A percentile compares a stretch with the other conserved stretches of the same genome.
Conservation (phyloP, 2,888 invertebrate genomes). For the Mystacides longicornis region DNA sequence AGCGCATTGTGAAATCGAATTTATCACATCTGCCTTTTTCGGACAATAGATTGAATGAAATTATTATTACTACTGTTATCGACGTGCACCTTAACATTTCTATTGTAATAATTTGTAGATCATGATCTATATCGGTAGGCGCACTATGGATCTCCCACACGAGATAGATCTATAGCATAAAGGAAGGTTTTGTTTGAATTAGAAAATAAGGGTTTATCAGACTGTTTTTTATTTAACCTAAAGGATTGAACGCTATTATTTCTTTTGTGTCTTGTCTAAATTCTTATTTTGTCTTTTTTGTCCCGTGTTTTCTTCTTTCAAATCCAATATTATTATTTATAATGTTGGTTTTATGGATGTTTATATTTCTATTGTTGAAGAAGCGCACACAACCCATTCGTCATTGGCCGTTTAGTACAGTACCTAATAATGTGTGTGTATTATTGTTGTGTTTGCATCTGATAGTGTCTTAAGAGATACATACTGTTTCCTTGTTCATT, state of each 20-base stretch:
- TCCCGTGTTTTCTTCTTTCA: constrained; percentile 2
- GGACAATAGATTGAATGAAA: constrained; percentile 12
- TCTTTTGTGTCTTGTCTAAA: constrained; percentile 23
- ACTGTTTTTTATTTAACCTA: constrained; percentile 13
- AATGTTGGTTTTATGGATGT: neutral
- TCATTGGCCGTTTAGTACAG: neutral
- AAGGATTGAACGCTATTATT: constrained; percentile 24
- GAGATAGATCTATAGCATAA: neutral
- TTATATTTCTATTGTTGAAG: neutral
- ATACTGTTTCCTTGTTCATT: neutral
- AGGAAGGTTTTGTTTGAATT: neutral
- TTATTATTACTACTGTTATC: constrained; percentile 5
- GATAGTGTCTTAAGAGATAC: neutral
- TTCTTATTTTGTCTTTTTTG: constrained; percentile 17
- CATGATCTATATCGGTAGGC: constrained; percentile 9
- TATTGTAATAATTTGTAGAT: constrained; percentile 7
- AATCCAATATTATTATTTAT: neutral
- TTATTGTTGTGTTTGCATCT: neutral
- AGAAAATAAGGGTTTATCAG: neutral
- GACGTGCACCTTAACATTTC: constrained; percentile 13
- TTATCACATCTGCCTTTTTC: constrained; percentile 13
- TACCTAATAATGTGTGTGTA: too few relatives aligned
- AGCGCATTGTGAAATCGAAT: neutral
- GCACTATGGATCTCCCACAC: constrained; percentile 10
- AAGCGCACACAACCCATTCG: neutral